phyloP scores from a whole-genome alignment of 2,113 vertebrate species.

The Mastomys coucha region DNA sequence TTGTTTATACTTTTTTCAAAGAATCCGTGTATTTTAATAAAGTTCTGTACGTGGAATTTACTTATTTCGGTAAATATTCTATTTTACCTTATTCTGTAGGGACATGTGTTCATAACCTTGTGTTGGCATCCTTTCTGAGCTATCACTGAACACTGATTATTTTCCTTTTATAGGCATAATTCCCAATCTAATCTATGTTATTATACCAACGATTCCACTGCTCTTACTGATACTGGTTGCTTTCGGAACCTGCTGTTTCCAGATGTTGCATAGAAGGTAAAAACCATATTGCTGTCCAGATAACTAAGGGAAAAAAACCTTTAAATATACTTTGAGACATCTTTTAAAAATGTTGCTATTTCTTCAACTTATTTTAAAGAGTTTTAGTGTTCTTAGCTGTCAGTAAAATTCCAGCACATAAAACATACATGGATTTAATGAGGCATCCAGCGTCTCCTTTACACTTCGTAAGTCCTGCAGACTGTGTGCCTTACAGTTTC shows the following conservation, averaged over 20 bases:
- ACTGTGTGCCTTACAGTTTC: not conserved
- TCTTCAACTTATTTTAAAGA: slow-evolving; percentile 6
- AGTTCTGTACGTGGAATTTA: not conserved
- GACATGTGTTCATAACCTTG: not conserved
- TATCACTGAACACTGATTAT: slow-evolving; percentile 2
- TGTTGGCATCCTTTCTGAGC: slow-evolving; percentile 3
- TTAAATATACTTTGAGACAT: not conserved
- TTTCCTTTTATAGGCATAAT: slow-evolving; percentile 91
- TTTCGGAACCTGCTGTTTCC: slow-evolving; percentile 96
- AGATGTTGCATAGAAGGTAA: slow-evolving; percentile 96
- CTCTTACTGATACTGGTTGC: slow-evolving; percentile 97
- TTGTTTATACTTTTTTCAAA: slow-evolving; percentile 10
- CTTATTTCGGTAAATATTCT: not conserved
- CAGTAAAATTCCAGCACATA: not conserved
- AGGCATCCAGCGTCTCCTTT: not conserved
- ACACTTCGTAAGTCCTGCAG: not conserved
- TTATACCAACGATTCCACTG: slow-evolving; percentile 97
- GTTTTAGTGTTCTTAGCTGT: not conserved
- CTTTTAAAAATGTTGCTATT: not conserved
- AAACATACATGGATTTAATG: not conserved
- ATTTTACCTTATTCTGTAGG: not conserved
- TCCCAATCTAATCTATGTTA: slow-evolving; percentile 94
- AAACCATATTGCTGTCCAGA: not conserved
- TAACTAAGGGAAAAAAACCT: not conserved
- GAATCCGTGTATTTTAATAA: not conserved